Percentiles rank a stretch among this genome's conserved stretches.
Evolutionary conservation across 2,797 vertebrate genomes (phyloP).

Genomic region (Tangara arthus): DNA sequence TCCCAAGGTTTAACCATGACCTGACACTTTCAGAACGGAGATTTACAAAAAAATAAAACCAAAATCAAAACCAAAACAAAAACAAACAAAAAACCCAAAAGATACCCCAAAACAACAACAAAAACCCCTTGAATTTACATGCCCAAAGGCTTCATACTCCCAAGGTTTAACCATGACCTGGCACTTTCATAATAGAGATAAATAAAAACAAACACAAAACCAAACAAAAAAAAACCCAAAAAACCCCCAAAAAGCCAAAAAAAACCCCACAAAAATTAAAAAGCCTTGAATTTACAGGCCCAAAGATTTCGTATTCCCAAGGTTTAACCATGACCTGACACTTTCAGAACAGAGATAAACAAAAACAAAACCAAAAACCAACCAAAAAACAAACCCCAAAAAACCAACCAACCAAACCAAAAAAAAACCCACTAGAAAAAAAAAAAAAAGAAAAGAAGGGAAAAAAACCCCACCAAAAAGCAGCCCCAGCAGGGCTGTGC

Average conservation of each 20-base stretch:
- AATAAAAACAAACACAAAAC: too few relatives aligned
- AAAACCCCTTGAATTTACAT: neutral
- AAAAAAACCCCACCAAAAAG: neutral
- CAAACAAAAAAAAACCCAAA: too few relatives aligned
- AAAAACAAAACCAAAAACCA: neutral
- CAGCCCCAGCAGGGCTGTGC: neutral
- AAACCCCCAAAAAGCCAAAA: too few relatives aligned
- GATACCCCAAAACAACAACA: neutral
- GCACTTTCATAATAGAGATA: too few relatives aligned
- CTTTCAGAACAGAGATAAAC: neutral
- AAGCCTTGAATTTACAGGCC: neutral
- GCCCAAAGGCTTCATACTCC: too few relatives aligned
- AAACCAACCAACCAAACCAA: neutral
- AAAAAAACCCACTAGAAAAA: neutral
- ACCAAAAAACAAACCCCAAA: neutral
- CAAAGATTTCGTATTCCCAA: neutral
- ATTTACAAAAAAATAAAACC: neutral
- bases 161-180: too few relatives aligned
- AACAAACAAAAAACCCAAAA: too few relatives aligned
- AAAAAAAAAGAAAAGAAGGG: accelerated
- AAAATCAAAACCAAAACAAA: neutral
- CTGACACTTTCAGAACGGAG: neutral
- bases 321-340: neutral
- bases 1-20: neutral
- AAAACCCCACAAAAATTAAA: too few relatives aligned